Evolutionary conservation across 1,140 invertebrate species (phyloP).

Genomic region (Glossosoma conforme): DNA sequence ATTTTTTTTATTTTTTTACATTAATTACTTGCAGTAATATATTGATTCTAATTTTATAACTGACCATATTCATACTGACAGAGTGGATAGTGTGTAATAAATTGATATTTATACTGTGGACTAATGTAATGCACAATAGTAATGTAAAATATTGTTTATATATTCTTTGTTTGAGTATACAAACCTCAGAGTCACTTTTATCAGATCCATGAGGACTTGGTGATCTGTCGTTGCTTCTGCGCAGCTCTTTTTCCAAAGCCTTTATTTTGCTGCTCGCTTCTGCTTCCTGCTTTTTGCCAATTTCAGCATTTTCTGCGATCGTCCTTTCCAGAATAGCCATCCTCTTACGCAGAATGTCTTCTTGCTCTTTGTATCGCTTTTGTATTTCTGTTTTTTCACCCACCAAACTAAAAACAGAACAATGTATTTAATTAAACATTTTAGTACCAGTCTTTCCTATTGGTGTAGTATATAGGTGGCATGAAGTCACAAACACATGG

Average conservation of each 20-base stretch:
- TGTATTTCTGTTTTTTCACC: conserved; percentile 9
- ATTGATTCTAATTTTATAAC: too few relatives aligned
- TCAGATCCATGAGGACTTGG: not conserved
- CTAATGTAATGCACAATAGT: too few relatives aligned
- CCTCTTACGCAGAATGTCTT: conserved; percentile 10
- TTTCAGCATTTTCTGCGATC: conserved; percentile 12
- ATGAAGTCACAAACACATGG: too few relatives aligned
- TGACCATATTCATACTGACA: too few relatives aligned
- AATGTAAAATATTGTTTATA: too few relatives aligned
- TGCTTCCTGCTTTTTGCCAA: conserved; percentile 23
- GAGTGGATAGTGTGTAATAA: too few relatives aligned
- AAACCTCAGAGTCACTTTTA: not conserved
- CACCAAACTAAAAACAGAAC: conserved; percentile 10
- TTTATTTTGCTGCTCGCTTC: conserved; percentile 34
- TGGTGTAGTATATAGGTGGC: too few relatives aligned
- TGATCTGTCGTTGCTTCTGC: conserved; percentile 9
- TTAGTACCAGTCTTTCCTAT: too few relatives aligned
- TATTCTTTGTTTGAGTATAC: too few relatives aligned
- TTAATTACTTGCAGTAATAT: too few relatives aligned
- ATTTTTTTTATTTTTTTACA: too few relatives aligned
- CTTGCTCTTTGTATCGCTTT: conserved; percentile 7
- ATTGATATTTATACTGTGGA: too few relatives aligned
- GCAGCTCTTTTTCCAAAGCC: conserved; percentile 34
- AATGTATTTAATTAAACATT: not conserved
- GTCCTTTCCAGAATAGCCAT: conserved; percentile 18